Evolutionary conservation across 2,797 vertebrate species (phyloP), one percentile per base, ranked within the genome.

Genomic region (Enteromius unitaeniatus): DNA sequence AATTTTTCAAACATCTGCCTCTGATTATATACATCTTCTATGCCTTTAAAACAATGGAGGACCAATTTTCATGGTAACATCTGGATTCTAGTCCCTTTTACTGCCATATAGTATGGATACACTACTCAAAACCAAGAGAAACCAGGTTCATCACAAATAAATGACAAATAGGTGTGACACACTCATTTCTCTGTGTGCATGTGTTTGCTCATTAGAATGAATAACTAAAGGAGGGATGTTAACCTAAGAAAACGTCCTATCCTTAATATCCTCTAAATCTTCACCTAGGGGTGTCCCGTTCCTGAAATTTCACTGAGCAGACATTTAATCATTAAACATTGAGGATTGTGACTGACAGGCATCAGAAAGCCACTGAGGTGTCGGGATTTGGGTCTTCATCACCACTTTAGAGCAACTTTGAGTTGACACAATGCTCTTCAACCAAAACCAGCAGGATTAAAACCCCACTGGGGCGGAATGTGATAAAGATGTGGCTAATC

Each of bases 51-150:
- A 21, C 8, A n/a, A 81, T 23, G 1, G 14, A 83, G 15, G 23
- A 67, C 28, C n/a, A 45, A 68, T 42, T 19, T 47, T 23, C 60
- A 89, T 69, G 11, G 78, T 86, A 91, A 92, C 92, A 94, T 92
- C 93, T 94, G 93, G 89, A 93, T 93, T 92, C 87, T 84, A 88
- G 89, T 89, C 89, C 78, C 89, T 90, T 88, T 91, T 90, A 88
- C 83, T 91, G 88, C 88, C 89, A 86, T 85, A 91, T 40, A 73
- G 58, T 17, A 88, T 85, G 8, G 53, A 64, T 76, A 47, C 14
- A 31, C 60, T 65, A 45, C 62, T 49, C 15, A 26, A 28, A 51
- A 49, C 67, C 19, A 28, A 64, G 21, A 82, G 21, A 69, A 49
- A 79, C 86, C 72, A 85, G 11, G 68, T 67, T 79, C 1, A 80